phyloP scores from a whole-genome alignment of 2,888 invertebrate genomes.

The Galeopsomyia nigrocyanea region DNA sequence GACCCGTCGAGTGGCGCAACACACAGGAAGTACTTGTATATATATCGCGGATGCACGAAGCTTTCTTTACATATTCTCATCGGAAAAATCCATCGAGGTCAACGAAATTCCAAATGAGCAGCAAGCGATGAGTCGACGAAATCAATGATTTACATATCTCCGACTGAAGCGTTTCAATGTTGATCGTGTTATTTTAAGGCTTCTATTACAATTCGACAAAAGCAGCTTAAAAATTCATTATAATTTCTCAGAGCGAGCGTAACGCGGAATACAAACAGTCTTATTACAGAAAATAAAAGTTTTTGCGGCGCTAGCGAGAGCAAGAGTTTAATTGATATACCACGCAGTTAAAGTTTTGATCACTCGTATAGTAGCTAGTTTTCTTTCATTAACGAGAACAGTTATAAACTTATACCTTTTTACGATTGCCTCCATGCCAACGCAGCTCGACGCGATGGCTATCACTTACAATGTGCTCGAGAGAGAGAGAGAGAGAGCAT shows the following conservation, averaged over 20 bases:
- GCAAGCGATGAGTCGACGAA: no score
- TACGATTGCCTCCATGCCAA: conserved; percentile 12
- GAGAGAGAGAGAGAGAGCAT: conserved; percentile 8
- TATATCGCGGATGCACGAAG: conserved; percentile 12
- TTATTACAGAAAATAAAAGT: conserved; percentile 21
- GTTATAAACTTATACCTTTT: conserved; percentile 1
- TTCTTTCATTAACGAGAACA: conserved; percentile 22
- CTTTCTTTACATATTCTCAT: conserved; percentile 12
- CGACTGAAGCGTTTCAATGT: no score
- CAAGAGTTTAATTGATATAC: conserved; percentile 38
- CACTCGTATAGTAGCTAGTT: conserved; percentile 30
- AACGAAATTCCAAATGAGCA: background rate
- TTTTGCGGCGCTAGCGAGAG: no score
- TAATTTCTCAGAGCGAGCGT: no score
- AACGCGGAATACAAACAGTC: conserved; percentile 36
- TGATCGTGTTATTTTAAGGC: no score
- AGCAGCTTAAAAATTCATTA: no score
- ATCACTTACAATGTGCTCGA: background rate
- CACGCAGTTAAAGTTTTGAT: conserved; percentile 31
- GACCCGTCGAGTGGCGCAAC: background rate
- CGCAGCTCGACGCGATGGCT: no score
- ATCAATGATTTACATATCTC: no score
- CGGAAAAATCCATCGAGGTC: conserved; percentile 17
- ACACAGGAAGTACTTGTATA: no score
- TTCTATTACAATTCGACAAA: no score